Evolutionary conservation across 2,888 invertebrate species (phyloP).

Genomic region (Leptinotarsa rubiginosa): DNA sequence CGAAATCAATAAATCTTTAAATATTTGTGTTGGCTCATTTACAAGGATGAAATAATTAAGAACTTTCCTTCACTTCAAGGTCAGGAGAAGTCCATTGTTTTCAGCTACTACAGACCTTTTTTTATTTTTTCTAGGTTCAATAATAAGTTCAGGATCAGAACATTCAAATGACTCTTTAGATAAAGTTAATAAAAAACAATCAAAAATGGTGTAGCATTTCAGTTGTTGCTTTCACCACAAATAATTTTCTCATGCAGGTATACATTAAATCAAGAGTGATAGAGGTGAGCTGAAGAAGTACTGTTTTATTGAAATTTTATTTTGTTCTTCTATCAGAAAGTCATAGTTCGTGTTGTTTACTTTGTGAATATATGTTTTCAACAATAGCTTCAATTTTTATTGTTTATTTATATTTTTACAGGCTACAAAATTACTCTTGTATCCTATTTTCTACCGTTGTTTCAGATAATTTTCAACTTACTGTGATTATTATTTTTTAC

Average conservation of each 20-base stretch:
- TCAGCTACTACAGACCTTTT: no score
- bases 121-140: constrained; percentile 64
- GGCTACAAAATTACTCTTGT: background rate
- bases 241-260: constrained; percentile 25
- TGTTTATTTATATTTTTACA: background rate
- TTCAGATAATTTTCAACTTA: background rate
- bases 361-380: constrained; percentile 6
- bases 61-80: no score
- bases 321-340: constrained; percentile 6
- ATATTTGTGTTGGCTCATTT: no score
- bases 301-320: background rate
- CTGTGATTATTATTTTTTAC: background rate
- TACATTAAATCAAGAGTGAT: constrained; percentile 29
- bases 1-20: no score
- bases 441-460: background rate
- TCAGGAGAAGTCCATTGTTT: no score
- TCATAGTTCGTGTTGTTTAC: background rate
- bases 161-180: constrained; percentile 72
- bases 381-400: background rate
- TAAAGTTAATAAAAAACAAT: constrained; percentile 60
- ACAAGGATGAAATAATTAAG: no score
- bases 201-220: constrained; percentile 57
- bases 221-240: constrained; percentile 40
- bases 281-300: constrained; percentile 26
- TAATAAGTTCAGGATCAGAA: constrained; percentile 71